Base-by-base conservation (phyloP, 2,113 vertebrate genomes). In the Gadus macrocephalus region DNA sequence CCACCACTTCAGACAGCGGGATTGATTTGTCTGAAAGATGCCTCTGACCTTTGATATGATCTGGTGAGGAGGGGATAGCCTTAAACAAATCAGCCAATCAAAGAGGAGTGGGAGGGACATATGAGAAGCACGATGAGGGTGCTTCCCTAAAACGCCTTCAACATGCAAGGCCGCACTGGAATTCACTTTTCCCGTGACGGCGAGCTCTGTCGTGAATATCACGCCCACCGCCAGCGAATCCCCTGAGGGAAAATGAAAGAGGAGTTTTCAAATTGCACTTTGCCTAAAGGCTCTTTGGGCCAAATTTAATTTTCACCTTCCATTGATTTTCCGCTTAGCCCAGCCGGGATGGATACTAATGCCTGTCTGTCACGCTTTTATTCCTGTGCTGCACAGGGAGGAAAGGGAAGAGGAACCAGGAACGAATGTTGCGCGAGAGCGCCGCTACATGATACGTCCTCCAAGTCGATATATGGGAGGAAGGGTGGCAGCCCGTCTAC, bases 231-330 rank as follows among this genome's bases (percentile, higher is more conserved):
- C 56, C 67, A 76, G 84, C 79, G 81, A 49, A 77, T 90, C 81
- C 89, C 77, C 93, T 92, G 92, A 85, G 78, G 94, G 93, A 93
- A 93, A 82, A 88, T 91, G 91, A 94, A 95, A 95, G 92, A 93
- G 93, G 92, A 93, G 83, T 94, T 94, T 92, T 94, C 92, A 93
- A 92, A 93, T 94, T 94, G 93, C 93, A 96, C 94, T 96, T 94
- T 95, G 92, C 93, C 94, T 94, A 93, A 94, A 94, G 95, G 95
- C 94, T 95, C 92, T 95, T 91, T 92, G 93, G 91, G 91, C 72
- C 76, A 95, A 98, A 97, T 96, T 96, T 92, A 94, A 98, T 98
- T 96, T 96, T 96, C 93, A 93, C 93, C 94, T 91, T 87, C 78
- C 92, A 97, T 95, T 90, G 95, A 98, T 97, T 95, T 95, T 94